Percentiles rank a stretch among this genome's conserved stretches.
Conservation (phyloP, 2,797 vertebrate genomes). For the Peromyscus aztecus region DNA sequence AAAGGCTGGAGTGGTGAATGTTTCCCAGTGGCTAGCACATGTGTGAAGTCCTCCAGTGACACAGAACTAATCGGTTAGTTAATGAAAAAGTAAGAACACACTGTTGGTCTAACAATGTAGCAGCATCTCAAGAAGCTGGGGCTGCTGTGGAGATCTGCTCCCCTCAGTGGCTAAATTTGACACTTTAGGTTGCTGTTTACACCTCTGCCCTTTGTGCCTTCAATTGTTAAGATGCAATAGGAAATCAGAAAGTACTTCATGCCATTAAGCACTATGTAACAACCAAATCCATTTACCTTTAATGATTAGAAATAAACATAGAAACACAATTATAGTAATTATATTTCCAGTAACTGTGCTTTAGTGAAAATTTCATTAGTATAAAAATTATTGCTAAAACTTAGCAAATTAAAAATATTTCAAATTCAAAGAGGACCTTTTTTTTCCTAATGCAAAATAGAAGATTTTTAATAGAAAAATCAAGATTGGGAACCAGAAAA, state of each 20-base stretch:
- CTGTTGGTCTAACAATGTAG: background rate
- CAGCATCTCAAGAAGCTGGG: background rate
- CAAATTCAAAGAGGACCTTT: conserved; percentile 16
- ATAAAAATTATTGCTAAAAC: conserved; percentile 57
- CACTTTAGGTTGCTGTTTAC: conserved; percentile 13
- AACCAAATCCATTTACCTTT: conserved; percentile 48
- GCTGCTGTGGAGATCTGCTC: background rate
- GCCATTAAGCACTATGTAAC: background rate
- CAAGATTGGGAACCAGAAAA: conserved; percentile 34
- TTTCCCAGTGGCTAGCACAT: background rate
- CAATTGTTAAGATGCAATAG: background rate
- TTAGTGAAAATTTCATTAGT: conserved; percentile 45
- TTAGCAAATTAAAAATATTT: conserved; percentile 20
- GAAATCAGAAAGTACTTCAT: conserved; percentile 21
- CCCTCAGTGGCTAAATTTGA: background rate
- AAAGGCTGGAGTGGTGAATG: background rate
- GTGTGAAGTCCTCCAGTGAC: background rate
- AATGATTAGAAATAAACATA: conserved; percentile 56
- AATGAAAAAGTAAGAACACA: background rate
- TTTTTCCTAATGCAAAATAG: conserved; percentile 3
- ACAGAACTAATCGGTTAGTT: background rate
- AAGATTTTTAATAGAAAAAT: conserved; percentile 6
- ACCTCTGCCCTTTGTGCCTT: background rate
- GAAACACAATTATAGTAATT: conserved; percentile 59
- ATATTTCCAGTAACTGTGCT: conserved; percentile 21